Conservation (phyloP, 2,797 vertebrate genomes). For the Rhynchotus rufescens region DNA sequence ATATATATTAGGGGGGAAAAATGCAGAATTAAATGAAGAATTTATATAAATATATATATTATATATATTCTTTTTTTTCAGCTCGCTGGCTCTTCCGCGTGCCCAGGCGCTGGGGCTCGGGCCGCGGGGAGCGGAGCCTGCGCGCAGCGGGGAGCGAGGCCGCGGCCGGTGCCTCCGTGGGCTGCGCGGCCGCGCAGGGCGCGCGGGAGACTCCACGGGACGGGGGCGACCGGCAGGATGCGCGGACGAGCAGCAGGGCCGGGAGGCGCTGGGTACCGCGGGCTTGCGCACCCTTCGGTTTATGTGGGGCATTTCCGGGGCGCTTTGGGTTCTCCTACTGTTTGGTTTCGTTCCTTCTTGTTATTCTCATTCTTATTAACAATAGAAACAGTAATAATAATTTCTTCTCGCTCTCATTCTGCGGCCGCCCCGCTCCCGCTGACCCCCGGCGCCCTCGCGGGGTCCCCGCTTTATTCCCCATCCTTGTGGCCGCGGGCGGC, state of each 20-base stretch:
- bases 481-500: fast-evolving
- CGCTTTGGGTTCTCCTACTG: fast-evolving
- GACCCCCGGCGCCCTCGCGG: not conserved
- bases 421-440: fast-evolving
- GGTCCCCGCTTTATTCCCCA: not conserved
- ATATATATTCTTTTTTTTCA: not conserved
- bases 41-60: fast-evolving
- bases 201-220: not conserved
- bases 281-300: not conserved
- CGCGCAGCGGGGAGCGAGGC: too few species aligned
- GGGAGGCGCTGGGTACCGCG: not conserved
- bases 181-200: too few species aligned
- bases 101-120: not conserved
- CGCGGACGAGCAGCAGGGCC: not conserved
- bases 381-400: too few species aligned
- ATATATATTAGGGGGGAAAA: constrained; percentile 40
- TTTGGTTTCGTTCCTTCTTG: too few species aligned
- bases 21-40: not conserved
- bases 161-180: not conserved
- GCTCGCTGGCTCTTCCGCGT: fast-evolving
- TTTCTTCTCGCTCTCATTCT: fast-evolving
- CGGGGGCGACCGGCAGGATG: not conserved
- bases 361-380: too few species aligned
- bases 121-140: not conserved
- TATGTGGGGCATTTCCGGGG: fast-evolving